Evolutionary conservation across 2,888 invertebrate genomes (phyloP), one percentile per base, ranked within the genome.

Genomic region (Cremastobaeus sp.): DNA sequence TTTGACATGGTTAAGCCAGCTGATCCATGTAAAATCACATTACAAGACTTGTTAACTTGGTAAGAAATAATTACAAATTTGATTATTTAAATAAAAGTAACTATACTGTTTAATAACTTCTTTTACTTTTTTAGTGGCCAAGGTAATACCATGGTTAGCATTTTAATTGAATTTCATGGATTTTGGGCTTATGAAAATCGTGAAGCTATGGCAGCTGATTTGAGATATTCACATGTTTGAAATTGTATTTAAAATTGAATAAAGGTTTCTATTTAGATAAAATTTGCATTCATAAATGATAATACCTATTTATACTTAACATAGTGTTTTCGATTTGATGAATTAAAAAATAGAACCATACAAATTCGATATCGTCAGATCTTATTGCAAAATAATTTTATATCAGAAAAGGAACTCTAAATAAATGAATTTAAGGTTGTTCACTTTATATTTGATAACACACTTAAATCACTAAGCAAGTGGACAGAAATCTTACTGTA

Each of bases 141-240:
- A 88, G 98, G 97, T 0, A 97, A 96, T 82, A 97, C 96, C 0
- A 95, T 98, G 69, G 93, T 97, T 32, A 96, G 96, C 82, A 97
- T 99, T 85, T 89, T 99, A 65, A 94, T 97, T 78, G 98, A 99
- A 89, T 92, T 97, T 81, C 96, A 98, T 88, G 96, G 97, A 48
- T 98, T 98, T 90, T 97, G 96, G 96, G 95, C 95, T 0, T 97
- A 98, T 85, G 98, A 98, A 89, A 96, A 97, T 88, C 90, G 98
- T 77, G 98, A 98, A 89, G 91, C 92, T 0, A 89, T 93, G 78
- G 92, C 92, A 0, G 91, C 92, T 1, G 93, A 93, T 18, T 91
- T 89, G 1, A 86, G 88, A 77, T 86, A 86, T 45, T 87, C 87
- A 20, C 86, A 86, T 43, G 86, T 86, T 52, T 87, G 71, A 84